These are phyloP conservation scores for Ctenochaetus hawaiiensis DNA, from an alignment of 2,797 vertebrate genomes.

Conservation along the genomic window DNA sequence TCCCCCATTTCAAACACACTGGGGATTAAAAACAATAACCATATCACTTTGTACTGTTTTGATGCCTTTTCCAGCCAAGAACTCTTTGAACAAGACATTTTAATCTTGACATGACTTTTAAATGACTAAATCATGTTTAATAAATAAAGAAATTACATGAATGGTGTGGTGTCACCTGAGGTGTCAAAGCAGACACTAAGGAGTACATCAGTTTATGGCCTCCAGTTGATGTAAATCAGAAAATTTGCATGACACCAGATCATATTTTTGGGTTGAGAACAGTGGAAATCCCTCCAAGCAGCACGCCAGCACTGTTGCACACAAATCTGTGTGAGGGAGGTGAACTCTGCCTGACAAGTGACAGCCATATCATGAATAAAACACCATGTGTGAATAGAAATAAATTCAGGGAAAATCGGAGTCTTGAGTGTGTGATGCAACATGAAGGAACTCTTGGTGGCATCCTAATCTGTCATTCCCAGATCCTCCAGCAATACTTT, in stretches of 20 bases:
- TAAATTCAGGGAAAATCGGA: conserved; percentile 50
- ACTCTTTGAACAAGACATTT: not conserved
- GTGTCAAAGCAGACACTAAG: conserved; percentile 16
- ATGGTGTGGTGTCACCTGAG: not conserved
- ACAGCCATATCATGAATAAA: conserved; percentile 74
- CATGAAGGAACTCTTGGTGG: conserved; percentile 30
- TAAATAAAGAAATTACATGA: conserved; percentile 30
- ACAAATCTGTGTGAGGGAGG: conserved; percentile 56
- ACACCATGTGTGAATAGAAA: conserved; percentile 55
- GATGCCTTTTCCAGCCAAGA: not conserved
- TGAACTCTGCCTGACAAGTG: conserved; percentile 69
- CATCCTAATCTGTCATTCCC: conserved; percentile 39
- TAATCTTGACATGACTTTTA: not conserved
- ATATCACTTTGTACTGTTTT: not conserved
- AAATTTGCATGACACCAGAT: conserved; percentile 51
- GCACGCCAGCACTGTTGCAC: conserved; percentile 35
- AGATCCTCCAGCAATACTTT: conserved; percentile 26
- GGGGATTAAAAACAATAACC: not conserved
- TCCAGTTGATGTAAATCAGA: conserved; percentile 44
- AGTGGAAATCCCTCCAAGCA: conserved; percentile 47
- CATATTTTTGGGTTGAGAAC: conserved; percentile 35
- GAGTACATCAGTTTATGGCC: conserved; percentile 37
- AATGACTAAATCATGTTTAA: conserved; percentile 20
- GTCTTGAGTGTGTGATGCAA: conserved; percentile 56
- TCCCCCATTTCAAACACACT: not conserved